phyloP scores from a whole-genome alignment of 1,140 invertebrate species.

The Camponotus floridanus region DNA sequence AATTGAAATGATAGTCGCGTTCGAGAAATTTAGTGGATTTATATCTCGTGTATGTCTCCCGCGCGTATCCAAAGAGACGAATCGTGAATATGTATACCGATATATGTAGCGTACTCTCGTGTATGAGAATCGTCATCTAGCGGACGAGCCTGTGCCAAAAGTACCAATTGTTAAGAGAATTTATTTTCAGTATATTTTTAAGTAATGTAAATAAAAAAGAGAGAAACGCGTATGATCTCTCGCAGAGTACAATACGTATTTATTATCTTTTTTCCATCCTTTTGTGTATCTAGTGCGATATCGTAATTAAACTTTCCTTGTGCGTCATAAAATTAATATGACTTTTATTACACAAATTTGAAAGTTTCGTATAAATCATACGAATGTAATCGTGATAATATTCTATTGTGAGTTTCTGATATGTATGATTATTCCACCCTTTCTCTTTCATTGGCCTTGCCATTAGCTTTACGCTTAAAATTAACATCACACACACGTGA shows the following conservation, averaged over 20 bases:
- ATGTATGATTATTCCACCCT: neutral
- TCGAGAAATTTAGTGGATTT: neutral
- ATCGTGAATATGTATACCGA: constrained; percentile 33
- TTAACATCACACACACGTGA: constrained; percentile 3
- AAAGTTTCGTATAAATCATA: too few species aligned
- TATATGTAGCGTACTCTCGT: constrained; percentile 25
- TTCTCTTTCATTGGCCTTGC: neutral
- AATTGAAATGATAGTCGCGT: constrained; percentile 15
- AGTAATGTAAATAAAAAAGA: constrained; percentile 44
- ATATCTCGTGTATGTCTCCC: constrained; percentile 5
- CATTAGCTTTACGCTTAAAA: neutral
- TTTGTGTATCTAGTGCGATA: too few species aligned
- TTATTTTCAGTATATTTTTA: constrained; percentile 69
- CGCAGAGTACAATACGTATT: constrained; percentile 12
- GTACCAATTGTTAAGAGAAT: constrained; percentile 47
- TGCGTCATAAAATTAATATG: too few species aligned
- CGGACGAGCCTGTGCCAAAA: constrained; percentile 63
- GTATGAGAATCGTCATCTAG: constrained; percentile 36
- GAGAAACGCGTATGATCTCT: constrained; percentile 49
- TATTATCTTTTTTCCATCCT: neutral
- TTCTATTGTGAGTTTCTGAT: neutral
- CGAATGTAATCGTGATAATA: neutral
- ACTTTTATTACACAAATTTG: too few species aligned
- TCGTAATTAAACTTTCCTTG: too few species aligned
- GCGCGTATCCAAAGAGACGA: neutral